Percentiles rank a stretch among this genome's conserved stretches.
These are phyloP conservation scores for Oryzias woworae DNA, from an alignment of 2,113 vertebrate genomes.

Conservation along the genomic window DNA sequence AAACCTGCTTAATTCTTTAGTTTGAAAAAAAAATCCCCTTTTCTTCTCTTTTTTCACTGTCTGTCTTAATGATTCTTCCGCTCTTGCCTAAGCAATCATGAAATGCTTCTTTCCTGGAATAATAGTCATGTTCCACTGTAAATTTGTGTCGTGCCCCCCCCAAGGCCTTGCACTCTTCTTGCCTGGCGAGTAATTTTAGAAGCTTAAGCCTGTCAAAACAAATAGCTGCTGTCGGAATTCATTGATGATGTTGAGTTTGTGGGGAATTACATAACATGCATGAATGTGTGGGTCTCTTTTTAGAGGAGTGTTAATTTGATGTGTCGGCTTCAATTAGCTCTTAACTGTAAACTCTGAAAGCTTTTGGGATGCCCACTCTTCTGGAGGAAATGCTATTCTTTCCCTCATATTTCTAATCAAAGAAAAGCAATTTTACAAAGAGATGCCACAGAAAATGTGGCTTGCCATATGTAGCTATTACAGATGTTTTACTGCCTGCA, in stretches of 20 bases:
- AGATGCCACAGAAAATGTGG: background rate
- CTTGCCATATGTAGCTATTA: no score
- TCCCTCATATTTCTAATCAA: background rate
- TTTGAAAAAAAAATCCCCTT: background rate
- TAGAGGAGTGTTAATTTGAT: constrained; percentile 9
- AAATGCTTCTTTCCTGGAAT: constrained; percentile 3
- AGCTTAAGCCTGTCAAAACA: constrained; percentile 23
- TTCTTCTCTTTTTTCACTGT: background rate
- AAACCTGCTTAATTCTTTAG: no score
- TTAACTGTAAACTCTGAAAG: constrained; percentile 2
- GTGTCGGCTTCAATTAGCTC: constrained; percentile 9
- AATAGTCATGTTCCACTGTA: constrained; percentile 10
- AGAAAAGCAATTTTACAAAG: background rate
- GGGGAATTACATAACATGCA: constrained; percentile 19
- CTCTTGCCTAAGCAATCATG: no score
- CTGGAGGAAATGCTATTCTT: background rate
- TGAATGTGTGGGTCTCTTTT: constrained; percentile 15
- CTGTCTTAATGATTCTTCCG: background rate
- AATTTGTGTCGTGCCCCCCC: constrained; percentile 1
- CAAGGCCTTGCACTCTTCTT: constrained; percentile 2
- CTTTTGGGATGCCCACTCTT: constrained; percentile 1
- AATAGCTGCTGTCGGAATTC: constrained; percentile 18
- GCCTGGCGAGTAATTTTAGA: constrained; percentile 14
- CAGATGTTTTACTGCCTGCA: no score
- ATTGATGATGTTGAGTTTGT: constrained; percentile 16